Evolutionary conservation across 2,113 vertebrate species (phyloP), one percentile per base, ranked within the genome.

Genomic region (Leptodactylus fuscus): DNA sequence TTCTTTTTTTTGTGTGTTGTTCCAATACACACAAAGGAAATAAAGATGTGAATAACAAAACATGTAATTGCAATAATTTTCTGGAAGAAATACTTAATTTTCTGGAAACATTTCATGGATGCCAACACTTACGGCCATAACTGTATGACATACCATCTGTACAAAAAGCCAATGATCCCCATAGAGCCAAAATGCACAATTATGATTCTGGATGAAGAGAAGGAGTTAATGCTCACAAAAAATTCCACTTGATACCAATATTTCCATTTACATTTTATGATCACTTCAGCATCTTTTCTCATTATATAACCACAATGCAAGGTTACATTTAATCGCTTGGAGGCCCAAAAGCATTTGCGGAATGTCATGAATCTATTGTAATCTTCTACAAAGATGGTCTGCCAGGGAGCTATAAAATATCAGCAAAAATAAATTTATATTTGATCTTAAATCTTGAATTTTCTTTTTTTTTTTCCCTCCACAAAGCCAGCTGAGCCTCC

Each of bases 391-490:
- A 82, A 41, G 22, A 55, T 70, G 46, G 49, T 41, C 65, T 71
- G 81, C 67, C 81, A 74, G 81, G 67, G 69, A 82, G 81, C 67
- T 16, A 71, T 82, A 51, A 82, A 71, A 29, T 81, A 53, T 71
- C 32, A 73, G 20, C 81, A 36, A 82, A 75, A 75, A 83, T 83
- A 83, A 12, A 74, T 83, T 83, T 74, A 62, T 83, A 83, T 75
- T 83, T 83, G 81, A 87, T 24, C 60, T 88, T 80, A 88, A 84
- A 89, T 85, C 32, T 60, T 82, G 12, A 87, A 71, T 88, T 73
- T 53, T 49, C 34, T 32, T 70, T 67, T 65, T 71, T 79, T 90
- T 88, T 87, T 55, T 9, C 44, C 81, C 38, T 60, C 79, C 73
- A 78, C 78, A 81, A 89, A 69, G 18, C n/a, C 46, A 49, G 24